These are phyloP conservation scores for Philaethria dido DNA, from an alignment of 2,888 invertebrate genomes.

Conservation along the genomic window DNA sequence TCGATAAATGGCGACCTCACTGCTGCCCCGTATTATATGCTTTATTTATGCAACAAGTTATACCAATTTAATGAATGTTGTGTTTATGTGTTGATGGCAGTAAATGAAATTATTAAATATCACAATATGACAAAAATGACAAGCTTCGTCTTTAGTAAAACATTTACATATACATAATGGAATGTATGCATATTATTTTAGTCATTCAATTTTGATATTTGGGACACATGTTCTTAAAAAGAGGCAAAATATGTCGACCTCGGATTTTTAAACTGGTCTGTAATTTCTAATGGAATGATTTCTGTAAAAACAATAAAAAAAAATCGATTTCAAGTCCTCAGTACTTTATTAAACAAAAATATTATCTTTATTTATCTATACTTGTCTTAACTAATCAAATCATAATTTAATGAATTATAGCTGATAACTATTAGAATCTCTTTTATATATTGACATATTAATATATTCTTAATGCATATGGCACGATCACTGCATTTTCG, in stretches of 20 bases:
- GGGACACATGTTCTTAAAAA: no score
- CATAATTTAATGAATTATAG: background rate
- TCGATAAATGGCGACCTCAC: constrained; percentile 24
- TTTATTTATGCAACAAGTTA: constrained; percentile 9
- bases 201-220: no score
- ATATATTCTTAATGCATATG: constrained; percentile 1
- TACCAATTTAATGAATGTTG: background rate
- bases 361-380: background rate
- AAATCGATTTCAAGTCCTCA: no score
- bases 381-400: background rate
- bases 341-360: no score
- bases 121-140: background rate
- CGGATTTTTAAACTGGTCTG: no score
- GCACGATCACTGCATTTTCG: background rate
- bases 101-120: background rate
- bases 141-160: no score
- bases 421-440: constrained; percentile 14
- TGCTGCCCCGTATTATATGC: constrained; percentile 12
- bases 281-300: no score
- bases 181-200: no score
- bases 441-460: constrained; percentile 26
- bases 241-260: no score
- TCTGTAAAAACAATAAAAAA: no score
- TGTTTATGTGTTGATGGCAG: background rate
- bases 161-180: no score